These are phyloP conservation scores for Chymomyza amoena DNA, from an alignment of 2,888 invertebrate species.

Conservation along the genomic window DNA sequence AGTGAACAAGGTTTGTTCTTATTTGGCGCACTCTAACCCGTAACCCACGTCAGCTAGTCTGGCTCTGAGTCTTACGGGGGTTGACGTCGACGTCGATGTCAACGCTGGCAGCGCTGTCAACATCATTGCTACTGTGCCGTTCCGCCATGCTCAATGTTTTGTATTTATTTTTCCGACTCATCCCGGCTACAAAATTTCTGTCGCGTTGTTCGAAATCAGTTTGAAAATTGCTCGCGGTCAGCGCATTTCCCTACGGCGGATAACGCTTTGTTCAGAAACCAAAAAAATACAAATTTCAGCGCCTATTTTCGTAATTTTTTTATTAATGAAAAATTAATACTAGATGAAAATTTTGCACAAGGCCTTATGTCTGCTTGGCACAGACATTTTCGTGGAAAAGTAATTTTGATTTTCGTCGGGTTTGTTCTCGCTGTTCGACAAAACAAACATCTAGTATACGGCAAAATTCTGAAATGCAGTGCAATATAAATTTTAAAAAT, in stretches of 20 bases:
- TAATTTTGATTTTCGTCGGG: not conserved
- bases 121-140: not conserved
- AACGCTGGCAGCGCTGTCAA: not conserved
- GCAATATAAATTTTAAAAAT: not conserved
- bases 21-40: conserved; percentile 37
- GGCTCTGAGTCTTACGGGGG: not conserved
- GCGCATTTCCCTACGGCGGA: conserved; percentile 47
- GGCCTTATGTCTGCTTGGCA: not conserved
- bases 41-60: not conserved
- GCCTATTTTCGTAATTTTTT: conserved; percentile 25
- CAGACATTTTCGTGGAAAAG: conserved; percentile 4
- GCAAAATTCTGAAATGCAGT: not conserved
- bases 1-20: conserved; percentile 47
- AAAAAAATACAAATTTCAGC: not conserved
- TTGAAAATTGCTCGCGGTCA: conserved; percentile 74
- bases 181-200: conserved; percentile 41
- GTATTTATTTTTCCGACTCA: conserved; percentile 36
- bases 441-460: not conserved
- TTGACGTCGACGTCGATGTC: not conserved
- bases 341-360: not conserved
- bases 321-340: conserved; percentile 20
- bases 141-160: conserved; percentile 2
- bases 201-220: conserved; percentile 61
- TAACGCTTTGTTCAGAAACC: not conserved
- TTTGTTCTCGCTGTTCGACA: too few relatives aligned